Base-by-base conservation (phyloP, 1,140 invertebrate genomes). In the Drosophila nasuta region DNA sequence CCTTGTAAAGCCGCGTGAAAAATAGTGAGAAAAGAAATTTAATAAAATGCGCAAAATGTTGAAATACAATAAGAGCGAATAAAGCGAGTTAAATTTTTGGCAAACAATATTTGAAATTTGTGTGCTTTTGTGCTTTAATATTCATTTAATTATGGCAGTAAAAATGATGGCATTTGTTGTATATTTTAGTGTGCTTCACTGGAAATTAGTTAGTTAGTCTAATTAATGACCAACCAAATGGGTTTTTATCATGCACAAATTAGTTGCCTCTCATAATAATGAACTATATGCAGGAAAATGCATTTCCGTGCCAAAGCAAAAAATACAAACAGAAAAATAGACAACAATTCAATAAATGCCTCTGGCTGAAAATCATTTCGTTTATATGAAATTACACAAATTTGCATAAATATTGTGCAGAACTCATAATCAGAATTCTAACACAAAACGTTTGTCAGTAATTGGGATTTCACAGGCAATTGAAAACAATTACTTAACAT, bases 211-310 rank as follows among this genome's bases (percentile, higher is more conserved):
- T 70, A 45, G 59, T 35, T 46, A 65, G 43, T 35, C 58, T 75
- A 77, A 81, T 71, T 81, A 78, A 86, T 81, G 49, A 59, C 48
- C 52, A 51, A 28, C 41, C 20, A 81, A 82, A 86, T 78, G 46
- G 62, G 41, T 69, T 73, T 25, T 83, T 77, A 67, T 81, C 66
- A 65, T 54, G 51, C 63, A 69, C 57, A 76, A 83, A 82, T 75
- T 75, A 51, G 75, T 74, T 59, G 13, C 17, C 49, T 45, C 51
- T 72, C 48, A 63, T 51, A 77, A 67, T 77, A 38, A 41, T 41
- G 75, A 63, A 54, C 62, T 69, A 43, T 59, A 25, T 45, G 3
- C 20, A 25, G 20, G 49, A 57, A 20, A 30, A 59, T 13, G 5
- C n/a, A 63, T 64, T 71, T 78, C 17, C 33, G 25, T 30, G 41